Conservation (phyloP, 2,888 invertebrate genomes). For the Drosophila leonis region DNA sequence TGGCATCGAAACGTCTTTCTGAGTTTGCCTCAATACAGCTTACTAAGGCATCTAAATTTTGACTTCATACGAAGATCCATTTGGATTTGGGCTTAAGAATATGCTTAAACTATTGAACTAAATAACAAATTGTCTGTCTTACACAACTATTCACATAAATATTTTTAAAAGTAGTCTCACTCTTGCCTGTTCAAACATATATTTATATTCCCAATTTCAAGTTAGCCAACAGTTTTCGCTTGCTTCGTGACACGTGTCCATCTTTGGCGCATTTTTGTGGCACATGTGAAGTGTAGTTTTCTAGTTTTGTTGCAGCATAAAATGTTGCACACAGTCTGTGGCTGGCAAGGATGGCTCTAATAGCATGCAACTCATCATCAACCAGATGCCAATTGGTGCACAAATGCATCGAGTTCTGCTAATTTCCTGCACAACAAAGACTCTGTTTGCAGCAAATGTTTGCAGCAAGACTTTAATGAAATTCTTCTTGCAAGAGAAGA, state of each 20-base stretch:
- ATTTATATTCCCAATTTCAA: not conserved
- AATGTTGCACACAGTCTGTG: slow-evolving; percentile 33
- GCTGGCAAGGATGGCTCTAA: not conserved
- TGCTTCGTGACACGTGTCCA: not conserved
- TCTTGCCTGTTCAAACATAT: not conserved
- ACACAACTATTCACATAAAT: not conserved
- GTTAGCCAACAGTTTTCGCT: not conserved
- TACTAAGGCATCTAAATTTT: too few species aligned
- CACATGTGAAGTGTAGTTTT: slow-evolving; percentile 36
- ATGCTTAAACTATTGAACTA: too few species aligned
- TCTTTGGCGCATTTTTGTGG: slow-evolving; percentile 12
- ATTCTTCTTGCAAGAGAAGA: not conserved
- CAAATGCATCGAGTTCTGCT: slow-evolving; percentile 44
- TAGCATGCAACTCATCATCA: slow-evolving; percentile 5
- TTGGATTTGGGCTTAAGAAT: too few species aligned
- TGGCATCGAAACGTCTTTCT: too few species aligned
- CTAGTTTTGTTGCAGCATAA: slow-evolving; percentile 27
- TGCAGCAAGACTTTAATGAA: slow-evolving; percentile 12
- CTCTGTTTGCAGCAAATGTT: slow-evolving; percentile 18
- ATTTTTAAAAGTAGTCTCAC: not conserved
- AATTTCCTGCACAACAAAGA: slow-evolving; percentile 33
- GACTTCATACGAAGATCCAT: too few species aligned
- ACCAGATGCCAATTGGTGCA: slow-evolving; percentile 30
- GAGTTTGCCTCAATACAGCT: too few species aligned
- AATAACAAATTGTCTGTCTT: too few species aligned